Evolutionary conservation across 2,113 vertebrate genomes (phyloP).

Genomic region (Murina feae): DNA sequence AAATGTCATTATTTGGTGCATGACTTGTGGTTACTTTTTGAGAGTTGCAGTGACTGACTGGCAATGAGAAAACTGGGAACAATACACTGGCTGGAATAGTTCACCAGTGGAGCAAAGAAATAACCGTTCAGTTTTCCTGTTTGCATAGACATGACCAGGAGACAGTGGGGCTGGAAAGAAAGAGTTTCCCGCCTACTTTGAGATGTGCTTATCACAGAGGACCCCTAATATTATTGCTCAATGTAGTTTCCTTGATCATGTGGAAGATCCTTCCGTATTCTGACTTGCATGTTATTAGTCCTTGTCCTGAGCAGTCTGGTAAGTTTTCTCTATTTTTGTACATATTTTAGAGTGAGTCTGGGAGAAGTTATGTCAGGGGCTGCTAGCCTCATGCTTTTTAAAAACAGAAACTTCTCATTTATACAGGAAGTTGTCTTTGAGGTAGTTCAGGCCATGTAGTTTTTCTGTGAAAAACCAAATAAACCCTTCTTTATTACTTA

Average conservation of each 20-base stretch:
- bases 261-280: background rate
- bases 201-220: background rate
- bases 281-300: background rate
- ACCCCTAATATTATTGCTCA: background rate
- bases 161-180: background rate
- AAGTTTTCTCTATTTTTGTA: background rate
- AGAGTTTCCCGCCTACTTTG: background rate
- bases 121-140: background rate
- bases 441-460: background rate
- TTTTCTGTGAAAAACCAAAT: background rate
- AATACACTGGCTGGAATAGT: background rate
- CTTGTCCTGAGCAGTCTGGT: background rate
- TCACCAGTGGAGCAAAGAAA: background rate
- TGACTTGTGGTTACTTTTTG: background rate
- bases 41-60: background rate
- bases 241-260: background rate
- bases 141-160: background rate
- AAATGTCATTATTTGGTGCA: background rate
- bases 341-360: background rate
- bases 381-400: background rate
- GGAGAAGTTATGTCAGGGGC: background rate
- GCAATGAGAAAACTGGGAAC: background rate
- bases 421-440: background rate
- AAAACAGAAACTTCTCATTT: slow-evolving; percentile 18
- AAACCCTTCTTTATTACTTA: background rate